Conservation (phyloP, 2,113 vertebrate genomes). For the Macrotus californicus region DNA sequence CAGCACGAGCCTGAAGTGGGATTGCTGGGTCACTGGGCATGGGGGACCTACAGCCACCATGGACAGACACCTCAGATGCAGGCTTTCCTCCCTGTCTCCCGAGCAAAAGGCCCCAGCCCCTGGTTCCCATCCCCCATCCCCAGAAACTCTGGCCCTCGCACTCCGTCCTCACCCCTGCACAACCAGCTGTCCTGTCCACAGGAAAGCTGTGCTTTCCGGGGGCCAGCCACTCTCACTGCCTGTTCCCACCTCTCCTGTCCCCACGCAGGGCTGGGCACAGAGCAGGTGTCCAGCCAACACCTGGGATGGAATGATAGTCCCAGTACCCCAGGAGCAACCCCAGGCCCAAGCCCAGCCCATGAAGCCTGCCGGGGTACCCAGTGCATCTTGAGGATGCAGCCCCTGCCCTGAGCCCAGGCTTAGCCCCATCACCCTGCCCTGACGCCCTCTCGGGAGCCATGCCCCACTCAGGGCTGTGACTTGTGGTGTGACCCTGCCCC, state of each 20-base stretch:
- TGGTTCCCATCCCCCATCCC: background rate
- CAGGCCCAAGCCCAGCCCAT: background rate
- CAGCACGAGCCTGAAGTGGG: too few species aligned
- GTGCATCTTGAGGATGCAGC: background rate
- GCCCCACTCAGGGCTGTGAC: background rate
- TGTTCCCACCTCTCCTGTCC: background rate
- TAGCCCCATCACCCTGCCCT: too few species aligned
- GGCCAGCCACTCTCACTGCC: background rate
- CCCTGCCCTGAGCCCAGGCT: background rate
- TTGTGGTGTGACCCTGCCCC: background rate
- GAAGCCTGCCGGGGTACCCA: accelerated
- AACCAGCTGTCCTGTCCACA: accelerated
- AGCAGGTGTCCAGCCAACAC: background rate
- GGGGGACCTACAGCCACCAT: accelerated
- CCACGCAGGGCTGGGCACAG: accelerated
- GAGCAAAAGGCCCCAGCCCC: too few species aligned
- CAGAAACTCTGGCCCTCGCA: background rate
- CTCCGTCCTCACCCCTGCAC: accelerated
- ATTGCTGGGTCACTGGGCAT: accelerated
- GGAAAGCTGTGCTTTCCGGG: background rate
- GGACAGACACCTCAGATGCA: background rate
- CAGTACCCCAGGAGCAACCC: background rate
- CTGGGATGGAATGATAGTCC: background rate
- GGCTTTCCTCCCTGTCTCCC: too few species aligned
- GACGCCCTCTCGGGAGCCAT: background rate